These are phyloP conservation scores for Calosoma granatense DNA, from an alignment of 1,140 invertebrate species.

Conservation along the genomic window DNA sequence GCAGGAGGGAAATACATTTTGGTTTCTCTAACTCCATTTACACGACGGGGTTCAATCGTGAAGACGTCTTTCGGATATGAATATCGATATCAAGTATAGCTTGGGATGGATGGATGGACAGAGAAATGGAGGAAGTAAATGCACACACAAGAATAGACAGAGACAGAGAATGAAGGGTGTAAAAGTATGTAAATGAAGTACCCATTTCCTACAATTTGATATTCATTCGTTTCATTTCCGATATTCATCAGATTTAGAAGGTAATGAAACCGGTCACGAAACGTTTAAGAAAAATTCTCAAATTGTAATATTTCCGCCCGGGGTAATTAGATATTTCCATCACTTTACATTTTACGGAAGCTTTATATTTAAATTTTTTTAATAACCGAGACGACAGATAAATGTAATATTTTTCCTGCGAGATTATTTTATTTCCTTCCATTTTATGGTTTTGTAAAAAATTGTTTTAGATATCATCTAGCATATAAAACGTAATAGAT, in stretches of 20 bases:
- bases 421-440: no score
- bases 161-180: no score
- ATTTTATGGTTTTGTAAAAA: no score
- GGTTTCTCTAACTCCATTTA: not conserved
- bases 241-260: not conserved
- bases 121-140: no score
- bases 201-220: not conserved
- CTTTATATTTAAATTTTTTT: not conserved
- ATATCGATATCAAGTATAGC: not conserved
- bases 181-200: not conserved
- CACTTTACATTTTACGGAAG: not conserved
- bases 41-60: not conserved
- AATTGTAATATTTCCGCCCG: not conserved
- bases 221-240: not conserved
- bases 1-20: not conserved
- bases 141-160: no score
- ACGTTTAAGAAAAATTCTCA: not conserved
- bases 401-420: no score
- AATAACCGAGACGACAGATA: no score
- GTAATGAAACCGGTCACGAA: not conserved
- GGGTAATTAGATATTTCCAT: not conserved
- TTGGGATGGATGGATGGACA: no score
- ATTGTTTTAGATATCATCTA: no score
- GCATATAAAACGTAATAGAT: no score
- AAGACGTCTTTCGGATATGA: not conserved